A percentile compares a stretch with the other conserved stretches of the same genome.
Evolutionary conservation across 2,797 vertebrate species (phyloP).

Genomic region (Hypotaenidia okinawae): DNA sequence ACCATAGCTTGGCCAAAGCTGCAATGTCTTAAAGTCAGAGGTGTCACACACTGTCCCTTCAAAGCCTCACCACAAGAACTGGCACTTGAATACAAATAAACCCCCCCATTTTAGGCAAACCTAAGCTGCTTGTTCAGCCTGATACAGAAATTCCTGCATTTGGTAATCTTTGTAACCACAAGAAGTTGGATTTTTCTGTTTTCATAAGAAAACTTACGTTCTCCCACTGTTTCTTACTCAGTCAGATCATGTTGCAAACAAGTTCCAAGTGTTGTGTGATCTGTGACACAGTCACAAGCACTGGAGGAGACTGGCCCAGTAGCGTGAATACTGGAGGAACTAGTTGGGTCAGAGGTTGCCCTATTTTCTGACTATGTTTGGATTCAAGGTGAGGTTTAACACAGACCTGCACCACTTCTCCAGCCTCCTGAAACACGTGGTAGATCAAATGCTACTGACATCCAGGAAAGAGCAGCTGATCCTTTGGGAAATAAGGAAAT

Average conservation of each 20-base stretch:
- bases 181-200: neutral
- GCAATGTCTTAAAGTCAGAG: accelerated
- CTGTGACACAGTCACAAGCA: neutral
- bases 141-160: neutral
- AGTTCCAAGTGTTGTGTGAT: neutral
- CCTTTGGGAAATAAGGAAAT: neutral
- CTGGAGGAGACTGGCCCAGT: neutral
- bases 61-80: neutral
- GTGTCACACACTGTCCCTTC: neutral
- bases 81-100: neutral
- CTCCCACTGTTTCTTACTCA: neutral
- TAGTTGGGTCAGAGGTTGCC: neutral
- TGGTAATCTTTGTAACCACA: neutral
- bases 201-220: neutral
- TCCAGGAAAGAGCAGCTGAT: neutral
- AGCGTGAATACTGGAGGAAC: neutral
- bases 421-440: neutral
- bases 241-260: neutral
- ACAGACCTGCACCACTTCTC: neutral
- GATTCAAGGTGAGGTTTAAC: neutral
- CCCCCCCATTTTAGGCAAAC: neutral
- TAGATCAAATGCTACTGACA: neutral
- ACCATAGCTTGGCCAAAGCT: neutral
- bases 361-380: neutral
- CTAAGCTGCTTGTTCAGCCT: neutral